Percentiles rank a stretch among this genome's conserved stretches.
These are phyloP conservation scores for Iguana delicatissima DNA, from an alignment of 2,797 vertebrate species.

Conservation along the genomic window DNA sequence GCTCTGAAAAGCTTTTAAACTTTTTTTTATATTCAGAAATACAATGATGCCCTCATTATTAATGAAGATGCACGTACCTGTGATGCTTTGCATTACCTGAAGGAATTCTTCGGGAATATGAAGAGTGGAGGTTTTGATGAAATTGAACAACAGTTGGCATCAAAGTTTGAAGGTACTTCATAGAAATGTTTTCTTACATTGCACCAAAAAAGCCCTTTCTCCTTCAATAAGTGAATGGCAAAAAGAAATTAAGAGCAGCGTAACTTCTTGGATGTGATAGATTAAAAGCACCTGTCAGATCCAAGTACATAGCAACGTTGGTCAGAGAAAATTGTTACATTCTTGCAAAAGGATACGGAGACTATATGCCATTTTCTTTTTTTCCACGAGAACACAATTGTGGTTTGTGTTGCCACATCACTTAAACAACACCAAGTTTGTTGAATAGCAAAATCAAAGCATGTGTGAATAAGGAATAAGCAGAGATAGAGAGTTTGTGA, in stretches of 20 bases:
- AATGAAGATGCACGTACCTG: slow-evolving; percentile 80
- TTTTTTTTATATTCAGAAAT: slow-evolving; percentile 77
- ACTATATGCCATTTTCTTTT: background rate
- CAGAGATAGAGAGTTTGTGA: too few relatives aligned
- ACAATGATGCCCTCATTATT: slow-evolving; percentile 84
- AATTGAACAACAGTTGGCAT: slow-evolving; percentile 76
- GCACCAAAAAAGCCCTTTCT: too few relatives aligned
- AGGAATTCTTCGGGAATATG: slow-evolving; percentile 80
- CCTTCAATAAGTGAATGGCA: background rate
- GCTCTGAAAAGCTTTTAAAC: background rate
- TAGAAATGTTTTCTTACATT: background rate
- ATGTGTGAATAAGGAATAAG: background rate
- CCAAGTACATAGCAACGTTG: background rate
- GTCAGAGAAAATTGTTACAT: background rate
- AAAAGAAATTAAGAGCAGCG: background rate
- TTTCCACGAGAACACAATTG: background rate
- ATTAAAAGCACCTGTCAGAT: background rate
- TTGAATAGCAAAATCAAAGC: background rate
- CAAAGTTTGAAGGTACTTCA: slow-evolving; percentile 80
- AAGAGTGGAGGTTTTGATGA: slow-evolving; percentile 73
- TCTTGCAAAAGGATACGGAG: background rate
- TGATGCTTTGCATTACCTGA: slow-evolving; percentile 82
- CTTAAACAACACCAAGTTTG: background rate
- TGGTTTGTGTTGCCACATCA: background rate
- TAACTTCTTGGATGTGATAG: background rate